phyloP scores from a whole-genome alignment of 2,113 vertebrate genomes.

The Platichthys flesus region DNA sequence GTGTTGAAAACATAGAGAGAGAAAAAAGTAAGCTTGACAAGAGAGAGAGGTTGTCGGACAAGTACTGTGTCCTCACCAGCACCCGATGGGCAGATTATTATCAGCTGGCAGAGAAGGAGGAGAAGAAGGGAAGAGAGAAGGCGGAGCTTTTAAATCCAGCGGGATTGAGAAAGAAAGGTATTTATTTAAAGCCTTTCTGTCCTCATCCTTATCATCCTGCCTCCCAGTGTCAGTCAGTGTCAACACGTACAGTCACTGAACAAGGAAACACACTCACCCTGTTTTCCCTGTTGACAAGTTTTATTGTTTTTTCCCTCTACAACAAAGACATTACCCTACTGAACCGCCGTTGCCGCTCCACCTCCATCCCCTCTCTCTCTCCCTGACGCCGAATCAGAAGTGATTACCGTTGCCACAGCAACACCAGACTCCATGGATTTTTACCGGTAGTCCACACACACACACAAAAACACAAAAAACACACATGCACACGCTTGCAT shows the following conservation, averaged over 20 bases:
- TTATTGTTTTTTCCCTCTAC: conserved; percentile 39
- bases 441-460: conserved; percentile 9
- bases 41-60: conserved; percentile 33
- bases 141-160: conserved; percentile 47
- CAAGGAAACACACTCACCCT: conserved; percentile 28
- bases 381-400: conserved; percentile 75
- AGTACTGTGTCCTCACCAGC: conserved; percentile 31
- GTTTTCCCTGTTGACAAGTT: conserved; percentile 46
- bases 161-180: conserved; percentile 54
- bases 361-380: conserved; percentile 44
- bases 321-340: conserved; percentile 40
- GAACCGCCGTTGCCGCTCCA: conserved; percentile 42
- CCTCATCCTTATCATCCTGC: conserved; percentile 27
- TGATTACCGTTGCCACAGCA: conserved; percentile 84
- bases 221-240: conserved; percentile 7
- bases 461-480: conserved; percentile 1
- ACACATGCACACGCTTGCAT: not conserved
- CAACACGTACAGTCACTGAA: conserved; percentile 26
- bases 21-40: conserved; percentile 4
- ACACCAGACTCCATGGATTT: conserved; percentile 86
- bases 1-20: conserved; percentile 26
- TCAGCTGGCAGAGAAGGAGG: conserved; percentile 35
- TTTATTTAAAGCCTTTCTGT: conserved; percentile 57
- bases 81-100: conserved; percentile 53
- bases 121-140: conserved; percentile 19